Evolutionary conservation across 2,113 vertebrate species (phyloP), one percentile per base, ranked within the genome.

Genomic region (Lanius ludovicianus): DNA sequence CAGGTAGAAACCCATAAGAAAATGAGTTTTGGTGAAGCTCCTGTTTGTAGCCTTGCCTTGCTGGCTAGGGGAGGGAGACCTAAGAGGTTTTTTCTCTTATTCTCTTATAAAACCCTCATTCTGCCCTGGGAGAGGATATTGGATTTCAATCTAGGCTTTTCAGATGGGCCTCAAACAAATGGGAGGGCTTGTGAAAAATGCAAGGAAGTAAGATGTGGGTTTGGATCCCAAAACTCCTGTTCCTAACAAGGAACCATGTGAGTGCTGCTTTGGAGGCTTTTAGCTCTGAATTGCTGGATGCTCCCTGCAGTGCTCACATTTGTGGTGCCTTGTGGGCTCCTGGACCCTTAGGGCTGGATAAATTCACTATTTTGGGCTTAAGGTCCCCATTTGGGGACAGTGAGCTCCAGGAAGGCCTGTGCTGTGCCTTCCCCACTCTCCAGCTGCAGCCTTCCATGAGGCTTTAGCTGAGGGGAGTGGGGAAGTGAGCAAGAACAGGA

Each of bases 1-100:
- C 57, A 95, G 94, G 95, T 96, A 92, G 80, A 93, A 97, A 84
- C 30, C 30, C 11, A 3, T 59, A 86, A 65, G 60, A 92, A 96
- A 95, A 92, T 78, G 73, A 75, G 15, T 52, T 91, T 76, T 95
- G 91, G 52, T 90, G 80, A 69, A 84, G 64, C n/a, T 92, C 15
- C 7, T 64, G 25, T 87, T 87, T 96, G 94, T 84, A 93, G 84
- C 94, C 69, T 92, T 94, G 86, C 37, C 13, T 93, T 81, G 30
- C 50, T 88, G 89, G 68, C 68, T 84, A 52, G 18, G 50, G n/a
- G 80, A 81, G 41, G 23, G 77, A 96, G 89, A 71, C 84, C 62
- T 73, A 73, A 69, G 57, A 57, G 76, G 22, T 84, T 81, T 85
- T 86, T 86, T 84, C 64, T 95, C 35, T 89, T 77, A 8, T 37